Conservation (phyloP, 2,888 invertebrate genomes). For the Druceiella hillmani region DNA sequence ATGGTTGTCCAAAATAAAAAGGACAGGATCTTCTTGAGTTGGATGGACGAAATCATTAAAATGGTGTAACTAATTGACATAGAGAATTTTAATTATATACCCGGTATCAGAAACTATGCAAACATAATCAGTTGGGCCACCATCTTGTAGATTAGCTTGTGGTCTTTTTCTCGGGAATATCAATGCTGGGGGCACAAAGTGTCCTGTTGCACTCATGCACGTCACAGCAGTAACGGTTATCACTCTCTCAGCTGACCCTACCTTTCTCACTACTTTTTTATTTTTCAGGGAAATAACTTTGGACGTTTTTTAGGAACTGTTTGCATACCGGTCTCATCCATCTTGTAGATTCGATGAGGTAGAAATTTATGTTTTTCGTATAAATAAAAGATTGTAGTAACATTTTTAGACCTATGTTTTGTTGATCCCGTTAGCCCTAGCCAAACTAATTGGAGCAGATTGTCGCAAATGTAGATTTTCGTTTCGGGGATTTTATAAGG, state of each 20-base stretch:
- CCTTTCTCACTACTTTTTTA: slow-evolving; percentile 24
- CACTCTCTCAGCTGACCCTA: slow-evolving; percentile 23
- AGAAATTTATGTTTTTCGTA: slow-evolving; percentile 21
- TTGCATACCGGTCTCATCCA: slow-evolving; percentile 25
- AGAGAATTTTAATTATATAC: slow-evolving; percentile 26
- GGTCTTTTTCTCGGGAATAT: slow-evolving; percentile 25
- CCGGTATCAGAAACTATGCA: slow-evolving; percentile 25
- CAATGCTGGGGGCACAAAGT: slow-evolving; percentile 27
- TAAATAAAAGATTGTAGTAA: slow-evolving; percentile 22
- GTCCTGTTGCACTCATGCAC: slow-evolving; percentile 26
- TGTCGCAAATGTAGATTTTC: slow-evolving; percentile 15
- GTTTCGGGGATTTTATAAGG: no score
- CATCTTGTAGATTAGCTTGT: slow-evolving; percentile 23
- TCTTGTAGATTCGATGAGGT: slow-evolving; percentile 23
- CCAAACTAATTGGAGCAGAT: slow-evolving; percentile 19
- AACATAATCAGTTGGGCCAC: slow-evolving; percentile 25
- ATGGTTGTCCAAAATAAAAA: slow-evolving; percentile 26
- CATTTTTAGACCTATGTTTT: slow-evolving; percentile 24
- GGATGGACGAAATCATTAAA: slow-evolving; percentile 25
- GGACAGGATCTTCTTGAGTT: slow-evolving; percentile 22
- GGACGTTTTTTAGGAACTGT: slow-evolving; percentile 26
- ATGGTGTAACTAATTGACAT: slow-evolving; percentile 25
- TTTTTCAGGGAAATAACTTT: slow-evolving; percentile 24
- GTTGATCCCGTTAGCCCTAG: slow-evolving; percentile 27
- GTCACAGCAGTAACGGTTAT: slow-evolving; percentile 24